Percentiles rank a stretch among this genome's conserved stretches.
Evolutionary conservation across 2,113 vertebrate genomes (phyloP).

Genomic region (Pimephales promelas): DNA sequence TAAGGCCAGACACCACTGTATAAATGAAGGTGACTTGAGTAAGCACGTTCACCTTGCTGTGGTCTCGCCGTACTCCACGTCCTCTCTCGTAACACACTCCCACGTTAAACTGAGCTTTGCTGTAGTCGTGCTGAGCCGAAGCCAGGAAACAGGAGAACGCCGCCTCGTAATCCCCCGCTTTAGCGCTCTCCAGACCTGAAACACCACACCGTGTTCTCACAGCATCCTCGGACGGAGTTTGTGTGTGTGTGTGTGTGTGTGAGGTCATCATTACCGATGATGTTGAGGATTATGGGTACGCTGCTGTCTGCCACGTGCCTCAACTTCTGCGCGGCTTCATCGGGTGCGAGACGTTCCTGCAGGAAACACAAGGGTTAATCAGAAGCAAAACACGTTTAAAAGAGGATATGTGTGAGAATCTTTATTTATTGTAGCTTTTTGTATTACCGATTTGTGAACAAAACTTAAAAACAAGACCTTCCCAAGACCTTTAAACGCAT

Average conservation of each 20-base stretch:
- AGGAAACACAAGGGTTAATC: slow-evolving; percentile 16
- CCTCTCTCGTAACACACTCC: slow-evolving; percentile 91
- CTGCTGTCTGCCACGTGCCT: slow-evolving; percentile 78
- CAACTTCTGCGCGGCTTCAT: slow-evolving; percentile 80
- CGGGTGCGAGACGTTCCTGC: slow-evolving; percentile 70
- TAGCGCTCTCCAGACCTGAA: slow-evolving; percentile 83
- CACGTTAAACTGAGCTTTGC: slow-evolving; percentile 91
- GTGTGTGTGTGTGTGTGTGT: background rate
- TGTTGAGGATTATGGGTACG: slow-evolving; percentile 89
- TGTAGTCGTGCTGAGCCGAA: slow-evolving; percentile 85
- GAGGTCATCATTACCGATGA: slow-evolving; percentile 82
- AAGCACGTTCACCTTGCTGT: slow-evolving; percentile 72
- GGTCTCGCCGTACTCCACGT: slow-evolving; percentile 79
- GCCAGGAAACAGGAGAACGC: slow-evolving; percentile 87
- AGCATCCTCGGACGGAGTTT: background rate
- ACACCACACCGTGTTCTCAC: slow-evolving; percentile 14
- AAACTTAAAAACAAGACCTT: too few relatives aligned
- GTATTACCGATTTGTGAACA: too few relatives aligned
- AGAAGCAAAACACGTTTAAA: too few relatives aligned
- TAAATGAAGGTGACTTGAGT: too few relatives aligned
- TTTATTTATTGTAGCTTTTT: too few relatives aligned
- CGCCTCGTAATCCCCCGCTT: slow-evolving; percentile 62
- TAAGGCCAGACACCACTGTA: too few relatives aligned
- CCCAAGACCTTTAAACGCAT: too few relatives aligned
- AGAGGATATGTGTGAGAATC: too few relatives aligned